Evolutionary conservation across 2,888 invertebrate genomes (phyloP), one percentile per base, ranked within the genome.

Genomic region (Brachyptera risi): DNA sequence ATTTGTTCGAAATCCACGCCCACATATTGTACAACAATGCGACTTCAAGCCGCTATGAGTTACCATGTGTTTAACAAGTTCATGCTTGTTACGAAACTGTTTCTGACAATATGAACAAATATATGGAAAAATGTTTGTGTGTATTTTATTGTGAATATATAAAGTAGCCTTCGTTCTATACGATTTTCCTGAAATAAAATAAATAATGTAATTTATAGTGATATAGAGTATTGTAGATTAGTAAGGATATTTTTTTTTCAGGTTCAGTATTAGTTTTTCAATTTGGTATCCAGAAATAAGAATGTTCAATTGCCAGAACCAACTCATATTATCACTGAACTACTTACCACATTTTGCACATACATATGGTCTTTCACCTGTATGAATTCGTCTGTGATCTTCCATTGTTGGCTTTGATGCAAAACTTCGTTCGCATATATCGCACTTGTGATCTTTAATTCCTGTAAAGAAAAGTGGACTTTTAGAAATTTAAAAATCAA

Each of bases 131-230:
- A 74, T 73, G 62, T 80, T 75, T 35, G 76, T 76, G 71, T 86
- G 86, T 5, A 81, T 81, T 42, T 80, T 78, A 54, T 79, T 76
- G 68, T 86, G 86, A 19, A 82, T 82, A 72, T 84, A 83, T 44
- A 86, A 71, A 1, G 84, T 82, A 0, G 84, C 84, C 68, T 83
- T 83, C 70, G 86, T 85, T 38, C 57, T 62, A 31, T 62, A 64
- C 26, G 60, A 47, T n/a, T n/a, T n/a, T n/a, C n/a, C n/a, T n/a
- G n/a, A n/a, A n/a, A n/a, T n/a, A n/a, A n/a, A n/a, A n/a, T n/a
- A n/a, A n/a, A n/a, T n/a, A n/a, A n/a, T n/a, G n/a, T n/a, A n/a
- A n/a, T n/a, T n/a, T n/a, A n/a, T n/a, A n/a, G n/a, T n/a, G n/a
- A n/a, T n/a, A n/a, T n/a, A n/a, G n/a, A n/a, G n/a, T n/a, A n/a